Conservation (phyloP, 2,888 invertebrate genomes). For the Caenorhabditis sp. region DNA sequence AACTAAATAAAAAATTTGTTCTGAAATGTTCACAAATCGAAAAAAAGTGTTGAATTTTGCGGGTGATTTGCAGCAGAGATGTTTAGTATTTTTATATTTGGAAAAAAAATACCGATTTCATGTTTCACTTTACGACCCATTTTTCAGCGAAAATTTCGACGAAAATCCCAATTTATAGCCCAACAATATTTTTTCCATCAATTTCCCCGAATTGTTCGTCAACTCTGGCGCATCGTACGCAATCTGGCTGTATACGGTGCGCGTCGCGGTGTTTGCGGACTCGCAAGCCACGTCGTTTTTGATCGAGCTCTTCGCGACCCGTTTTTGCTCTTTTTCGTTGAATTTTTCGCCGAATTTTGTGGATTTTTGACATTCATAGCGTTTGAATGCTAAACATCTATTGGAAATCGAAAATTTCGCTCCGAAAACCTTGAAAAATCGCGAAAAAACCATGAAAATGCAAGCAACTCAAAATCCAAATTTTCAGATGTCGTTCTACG, state of each 20-base stretch:
- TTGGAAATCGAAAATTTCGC: background rate
- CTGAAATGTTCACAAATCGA: too few relatives aligned
- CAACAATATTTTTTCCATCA: too few relatives aligned
- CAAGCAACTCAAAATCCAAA: background rate
- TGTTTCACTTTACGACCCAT: too few relatives aligned
- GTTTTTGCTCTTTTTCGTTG: slow-evolving; percentile 14
- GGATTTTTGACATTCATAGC: background rate
- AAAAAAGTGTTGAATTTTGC: too few relatives aligned
- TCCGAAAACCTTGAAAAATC: background rate
- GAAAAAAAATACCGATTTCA: too few relatives aligned
- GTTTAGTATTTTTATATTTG: too few relatives aligned
- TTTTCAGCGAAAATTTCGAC: too few relatives aligned
- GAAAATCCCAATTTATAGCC: too few relatives aligned
- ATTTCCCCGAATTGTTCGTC: background rate
- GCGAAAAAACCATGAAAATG: background rate
- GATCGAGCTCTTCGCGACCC: background rate
- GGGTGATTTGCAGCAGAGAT: too few relatives aligned
- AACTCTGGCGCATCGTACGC: too few relatives aligned
- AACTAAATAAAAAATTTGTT: too few relatives aligned
- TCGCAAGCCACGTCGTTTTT: slow-evolving; percentile 44
- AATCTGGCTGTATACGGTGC: slow-evolving; percentile 20
- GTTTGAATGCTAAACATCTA: background rate
- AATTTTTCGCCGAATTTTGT: background rate
- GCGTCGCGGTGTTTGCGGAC: slow-evolving; percentile 31
- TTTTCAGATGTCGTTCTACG: slow-evolving; percentile 78